Evolutionary conservation across 2,888 invertebrate genomes (phyloP), one percentile per base, ranked within the genome.

Genomic region (Crepidodera aurea): DNA sequence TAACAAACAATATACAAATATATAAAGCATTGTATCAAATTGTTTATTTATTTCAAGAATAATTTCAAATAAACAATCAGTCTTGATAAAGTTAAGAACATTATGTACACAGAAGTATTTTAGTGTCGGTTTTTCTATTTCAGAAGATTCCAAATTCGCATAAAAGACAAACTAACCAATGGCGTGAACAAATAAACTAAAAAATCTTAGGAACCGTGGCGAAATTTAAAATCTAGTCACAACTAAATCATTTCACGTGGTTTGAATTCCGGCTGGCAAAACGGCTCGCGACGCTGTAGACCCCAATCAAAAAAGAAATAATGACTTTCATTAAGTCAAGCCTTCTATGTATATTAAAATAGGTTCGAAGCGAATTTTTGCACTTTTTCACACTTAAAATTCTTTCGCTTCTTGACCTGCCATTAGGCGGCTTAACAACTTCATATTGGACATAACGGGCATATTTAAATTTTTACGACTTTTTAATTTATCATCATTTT

Each of bases 401-500:
- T 69, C 69, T 59, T 56, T 44, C 51, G 65, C 66, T 51, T 58
- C 51, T 64, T 62, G 62, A 65, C 66, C 64, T 51, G 60, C 65
- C 62, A 69, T 69, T 64, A 63, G 39, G 46, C 25, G 62, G 69
- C 69, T 69, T 65, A 66, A 67, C 64, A 65, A 67, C 65, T 66
- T 63, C 61, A 71, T 71, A 71, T 71, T 65, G 67, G 62, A 67
- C 64, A 62, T 64, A 64, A 69, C 62, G 51, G 42, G 65, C 55
- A 62, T 63, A 68, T 69, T 69, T 67, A 64, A 72, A 73, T 74
- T 74, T 74, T 74, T 73, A 69, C 69, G 68, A 65, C 70, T 75
- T 75, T 75, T 75, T 73, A 73, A 75, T 75, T 73, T 69, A 74
- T 75, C 74, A 71, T 74, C 70, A 70, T 74, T 73, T 70, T 64